A percentile compares a stretch with the other conserved stretches of the same genome.
phyloP scores from a whole-genome alignment of 2,113 vertebrate genomes.

The Vidua chalybeata region DNA sequence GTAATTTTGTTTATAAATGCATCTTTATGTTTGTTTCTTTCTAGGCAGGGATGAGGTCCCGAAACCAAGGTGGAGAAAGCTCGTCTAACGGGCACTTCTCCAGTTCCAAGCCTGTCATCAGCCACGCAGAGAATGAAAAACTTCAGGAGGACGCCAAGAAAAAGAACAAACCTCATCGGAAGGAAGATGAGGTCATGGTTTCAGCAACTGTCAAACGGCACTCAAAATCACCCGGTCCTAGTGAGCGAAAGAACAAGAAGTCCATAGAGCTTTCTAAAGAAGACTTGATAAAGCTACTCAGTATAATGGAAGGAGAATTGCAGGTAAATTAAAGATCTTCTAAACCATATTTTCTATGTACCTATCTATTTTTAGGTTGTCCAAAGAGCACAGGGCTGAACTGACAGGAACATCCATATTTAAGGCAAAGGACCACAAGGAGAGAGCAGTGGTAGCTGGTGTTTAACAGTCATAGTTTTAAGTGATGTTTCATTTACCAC shows the following conservation, averaged over 20 bases:
- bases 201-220: slow-evolving; percentile 82
- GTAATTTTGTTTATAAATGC: background rate
- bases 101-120: slow-evolving; percentile 77
- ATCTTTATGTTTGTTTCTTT: slow-evolving; percentile 19
- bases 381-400: background rate
- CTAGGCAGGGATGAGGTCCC: slow-evolving; percentile 90
- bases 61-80: slow-evolving; percentile 83
- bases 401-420: background rate
- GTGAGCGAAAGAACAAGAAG: slow-evolving; percentile 73
- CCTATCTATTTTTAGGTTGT: background rate
- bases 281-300: slow-evolving; percentile 88
- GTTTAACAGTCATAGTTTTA: background rate
- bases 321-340: slow-evolving; percentile 80
- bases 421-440: background rate
- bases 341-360: background rate
- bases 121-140: slow-evolving; percentile 74
- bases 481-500: background rate
- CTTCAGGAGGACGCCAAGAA: slow-evolving; percentile 81
- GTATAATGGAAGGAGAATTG: slow-evolving; percentile 96
- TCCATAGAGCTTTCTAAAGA: slow-evolving; percentile 83
- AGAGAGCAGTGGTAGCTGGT: background rate
- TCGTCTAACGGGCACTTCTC: slow-evolving; percentile 78
- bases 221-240: slow-evolving; percentile 71
- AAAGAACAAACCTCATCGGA: slow-evolving; percentile 81
- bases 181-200: slow-evolving; percentile 75